These are phyloP conservation scores for Chelon auratus DNA, from an alignment of 2,797 vertebrate genomes.

Conservation along the genomic window DNA sequence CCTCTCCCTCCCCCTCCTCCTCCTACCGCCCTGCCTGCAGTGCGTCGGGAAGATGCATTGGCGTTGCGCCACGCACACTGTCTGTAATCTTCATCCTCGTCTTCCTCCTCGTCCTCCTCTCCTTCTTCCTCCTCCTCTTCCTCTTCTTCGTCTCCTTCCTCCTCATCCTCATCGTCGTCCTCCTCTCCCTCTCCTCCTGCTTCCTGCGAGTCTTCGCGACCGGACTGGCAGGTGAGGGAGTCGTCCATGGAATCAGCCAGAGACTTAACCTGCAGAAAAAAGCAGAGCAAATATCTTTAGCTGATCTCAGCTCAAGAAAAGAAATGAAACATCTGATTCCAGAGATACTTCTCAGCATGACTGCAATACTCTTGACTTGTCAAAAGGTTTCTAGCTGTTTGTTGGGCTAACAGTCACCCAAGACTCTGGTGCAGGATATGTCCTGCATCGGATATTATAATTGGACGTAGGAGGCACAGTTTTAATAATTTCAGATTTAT, in stretches of 20 bases:
- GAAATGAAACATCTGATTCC: too few relatives aligned
- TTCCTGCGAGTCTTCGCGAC: conserved; percentile 83
- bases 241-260: conserved; percentile 94
- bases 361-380: too few relatives aligned
- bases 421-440: too few relatives aligned
- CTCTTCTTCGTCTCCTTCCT: conserved; percentile 78
- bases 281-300: too few relatives aligned
- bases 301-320: too few relatives aligned
- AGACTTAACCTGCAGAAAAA: conserved; percentile 86
- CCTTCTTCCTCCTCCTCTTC: conserved; percentile 79
- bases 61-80: conserved; percentile 79
- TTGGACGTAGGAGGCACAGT: too few relatives aligned
- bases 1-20: conserved; percentile 77
- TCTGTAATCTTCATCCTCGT: conserved; percentile 81
- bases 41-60: conserved; percentile 63
- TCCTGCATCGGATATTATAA: too few relatives aligned
- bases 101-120: conserved; percentile 83
- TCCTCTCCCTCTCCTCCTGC: conserved; percentile 80
- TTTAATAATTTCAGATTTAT: too few relatives aligned
- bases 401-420: too few relatives aligned
- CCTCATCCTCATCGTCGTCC: conserved; percentile 80
- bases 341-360: too few relatives aligned
- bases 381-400: too few relatives aligned
- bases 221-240: conserved; percentile 89
- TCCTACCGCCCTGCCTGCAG: conserved; percentile 59